Evolutionary conservation across 2,113 vertebrate genomes (phyloP).

Genomic region (Pachycephala philippinensis): DNA sequence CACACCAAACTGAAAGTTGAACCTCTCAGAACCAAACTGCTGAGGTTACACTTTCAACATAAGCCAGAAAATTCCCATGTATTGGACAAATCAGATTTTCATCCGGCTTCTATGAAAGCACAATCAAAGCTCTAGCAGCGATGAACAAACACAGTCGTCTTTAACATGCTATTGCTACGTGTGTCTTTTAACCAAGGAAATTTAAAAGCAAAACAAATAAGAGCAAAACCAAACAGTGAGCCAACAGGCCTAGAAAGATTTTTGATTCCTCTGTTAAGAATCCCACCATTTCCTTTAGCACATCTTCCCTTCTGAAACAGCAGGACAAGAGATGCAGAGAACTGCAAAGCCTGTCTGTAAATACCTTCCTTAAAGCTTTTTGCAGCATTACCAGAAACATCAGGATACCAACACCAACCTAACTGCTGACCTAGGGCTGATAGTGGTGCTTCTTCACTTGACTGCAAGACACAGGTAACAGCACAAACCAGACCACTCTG

Average conservation of each 20-base stretch:
- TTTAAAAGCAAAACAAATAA: neutral
- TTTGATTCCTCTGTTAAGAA: neutral
- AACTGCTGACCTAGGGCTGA: neutral
- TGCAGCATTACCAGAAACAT: neutral
- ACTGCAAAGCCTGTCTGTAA: neutral
- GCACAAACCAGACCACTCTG: neutral
- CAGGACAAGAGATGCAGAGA: neutral
- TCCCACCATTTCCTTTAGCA: neutral
- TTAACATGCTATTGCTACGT: neutral
- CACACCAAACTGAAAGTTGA: neutral
- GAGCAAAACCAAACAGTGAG: neutral
- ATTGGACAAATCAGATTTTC: neutral
- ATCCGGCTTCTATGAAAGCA: neutral
- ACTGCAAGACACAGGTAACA: neutral
- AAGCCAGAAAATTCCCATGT: neutral
- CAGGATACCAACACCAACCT: neutral
- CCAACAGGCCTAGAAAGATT: neutral
- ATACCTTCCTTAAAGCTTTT: neutral
- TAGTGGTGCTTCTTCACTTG: neutral
- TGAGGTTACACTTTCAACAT: neutral
- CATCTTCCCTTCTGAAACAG: neutral
- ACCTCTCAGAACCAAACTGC: neutral
- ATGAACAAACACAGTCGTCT: neutral
- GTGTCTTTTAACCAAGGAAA: neutral
- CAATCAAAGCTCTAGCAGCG: neutral